Conservation (phyloP, 2,113 vertebrate genomes). For the Erythrolamprus reginae region DNA sequence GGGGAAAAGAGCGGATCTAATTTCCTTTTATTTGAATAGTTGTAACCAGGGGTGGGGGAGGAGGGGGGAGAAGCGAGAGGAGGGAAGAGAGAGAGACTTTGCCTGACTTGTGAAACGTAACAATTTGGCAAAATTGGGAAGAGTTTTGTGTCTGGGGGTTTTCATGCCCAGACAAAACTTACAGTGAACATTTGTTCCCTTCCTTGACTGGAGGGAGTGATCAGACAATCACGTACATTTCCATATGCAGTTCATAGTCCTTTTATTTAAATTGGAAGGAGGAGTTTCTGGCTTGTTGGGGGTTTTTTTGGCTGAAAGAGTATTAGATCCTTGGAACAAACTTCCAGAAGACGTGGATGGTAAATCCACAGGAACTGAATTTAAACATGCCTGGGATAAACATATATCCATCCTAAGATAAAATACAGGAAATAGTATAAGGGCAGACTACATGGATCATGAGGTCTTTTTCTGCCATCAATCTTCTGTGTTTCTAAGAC, state of each 20-base stretch:
- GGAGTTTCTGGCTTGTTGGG: not conserved
- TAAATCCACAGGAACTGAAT: too few relatives aligned
- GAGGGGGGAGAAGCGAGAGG: not conserved
- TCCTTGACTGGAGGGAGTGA: not conserved
- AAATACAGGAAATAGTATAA: too few relatives aligned
- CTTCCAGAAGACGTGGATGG: too few relatives aligned
- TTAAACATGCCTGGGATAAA: too few relatives aligned
- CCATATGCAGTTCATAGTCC: not conserved
- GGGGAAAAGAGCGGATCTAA: not conserved
- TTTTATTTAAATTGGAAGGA: not conserved
- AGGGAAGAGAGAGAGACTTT: not conserved
- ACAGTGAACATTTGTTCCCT: constrained; percentile 18
- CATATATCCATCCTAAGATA: too few relatives aligned
- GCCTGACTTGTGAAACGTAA: constrained; percentile 32
- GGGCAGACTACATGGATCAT: too few relatives aligned
- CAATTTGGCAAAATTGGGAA: constrained; percentile 13
- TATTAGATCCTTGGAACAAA: too few relatives aligned
- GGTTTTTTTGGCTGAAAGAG: too few relatives aligned
- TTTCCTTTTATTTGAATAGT: not conserved
- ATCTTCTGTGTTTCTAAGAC: too few relatives aligned
- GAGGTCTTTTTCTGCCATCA: too few relatives aligned
- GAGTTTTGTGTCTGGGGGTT: constrained; percentile 1
- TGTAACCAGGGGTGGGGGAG: not conserved
- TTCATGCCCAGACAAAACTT: not conserved
- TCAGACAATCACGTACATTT: constrained; percentile 13